phyloP scores from a whole-genome alignment of 2,797 vertebrate species.

The Hemitrygon akajei region DNA sequence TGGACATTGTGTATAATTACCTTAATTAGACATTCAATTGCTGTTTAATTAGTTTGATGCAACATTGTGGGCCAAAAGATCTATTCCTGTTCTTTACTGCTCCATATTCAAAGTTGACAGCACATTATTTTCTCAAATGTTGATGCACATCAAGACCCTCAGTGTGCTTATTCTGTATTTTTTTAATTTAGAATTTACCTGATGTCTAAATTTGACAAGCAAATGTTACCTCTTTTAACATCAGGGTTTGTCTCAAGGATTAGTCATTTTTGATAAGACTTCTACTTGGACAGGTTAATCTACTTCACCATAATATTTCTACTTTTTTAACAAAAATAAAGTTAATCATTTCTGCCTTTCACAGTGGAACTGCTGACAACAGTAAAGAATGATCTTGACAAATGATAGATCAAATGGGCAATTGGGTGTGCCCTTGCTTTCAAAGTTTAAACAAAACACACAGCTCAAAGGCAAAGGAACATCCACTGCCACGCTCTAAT shows the following conservation, averaged over 20 bases:
- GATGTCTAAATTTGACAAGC: background rate
- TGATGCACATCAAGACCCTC: background rate
- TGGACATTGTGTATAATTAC: no score
- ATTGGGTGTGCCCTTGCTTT: background rate
- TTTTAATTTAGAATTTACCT: background rate
- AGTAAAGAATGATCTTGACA: background rate
- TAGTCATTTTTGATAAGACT: background rate
- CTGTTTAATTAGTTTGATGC: no score
- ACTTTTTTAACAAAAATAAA: background rate
- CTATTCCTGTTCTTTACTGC: no score
- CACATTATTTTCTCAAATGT: background rate
- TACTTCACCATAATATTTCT: background rate
- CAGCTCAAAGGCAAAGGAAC: background rate
- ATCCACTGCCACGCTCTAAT: background rate
- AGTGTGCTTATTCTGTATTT: background rate
- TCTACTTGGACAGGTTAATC: background rate
- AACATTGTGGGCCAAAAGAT: no score
- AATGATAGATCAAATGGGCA: background rate
- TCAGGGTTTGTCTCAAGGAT: background rate
- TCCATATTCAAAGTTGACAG: background rate
- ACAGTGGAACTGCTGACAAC: background rate
- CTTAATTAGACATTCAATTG: no score
- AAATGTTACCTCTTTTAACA: background rate
- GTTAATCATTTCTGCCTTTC: no score
- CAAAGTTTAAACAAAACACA: background rate